Conservation (phyloP, 2,113 vertebrate species). For the Anser brachyrhynchus region DNA sequence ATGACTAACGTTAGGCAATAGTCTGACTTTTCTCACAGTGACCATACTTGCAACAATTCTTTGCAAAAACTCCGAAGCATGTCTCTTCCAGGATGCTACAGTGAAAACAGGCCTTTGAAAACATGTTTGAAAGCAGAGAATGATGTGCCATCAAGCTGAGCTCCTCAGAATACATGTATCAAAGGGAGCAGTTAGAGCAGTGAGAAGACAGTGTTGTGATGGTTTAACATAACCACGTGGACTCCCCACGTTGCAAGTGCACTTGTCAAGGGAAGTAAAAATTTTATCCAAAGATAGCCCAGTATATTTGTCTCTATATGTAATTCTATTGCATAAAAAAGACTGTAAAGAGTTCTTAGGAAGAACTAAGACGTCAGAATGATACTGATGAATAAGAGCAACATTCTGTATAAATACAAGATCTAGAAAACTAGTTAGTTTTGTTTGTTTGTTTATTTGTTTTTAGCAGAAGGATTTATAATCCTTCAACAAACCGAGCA, state of each 20-base stretch:
- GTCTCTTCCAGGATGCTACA: background rate
- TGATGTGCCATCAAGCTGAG: slow-evolving; percentile 22
- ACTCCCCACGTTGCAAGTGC: background rate
- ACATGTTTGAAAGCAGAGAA: background rate
- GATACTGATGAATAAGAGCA: background rate
- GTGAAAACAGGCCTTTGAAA: slow-evolving; percentile 3
- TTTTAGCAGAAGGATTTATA: background rate
- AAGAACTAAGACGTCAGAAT: background rate
- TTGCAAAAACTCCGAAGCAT: background rate
- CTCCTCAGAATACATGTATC: background rate
- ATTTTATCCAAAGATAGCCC: background rate
- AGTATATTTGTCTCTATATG: background rate
- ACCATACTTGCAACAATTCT: background rate
- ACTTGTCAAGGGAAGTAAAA: slow-evolving; percentile 5
- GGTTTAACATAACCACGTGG: background rate
- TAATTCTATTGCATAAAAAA: background rate
- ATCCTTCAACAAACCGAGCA: background rate
- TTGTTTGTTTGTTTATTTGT: too few species aligned
- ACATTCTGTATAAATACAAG: background rate
- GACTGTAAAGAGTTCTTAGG: background rate
- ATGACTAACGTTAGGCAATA: accelerated
- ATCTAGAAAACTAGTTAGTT: background rate
- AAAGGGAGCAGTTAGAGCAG: slow-evolving; percentile 29
- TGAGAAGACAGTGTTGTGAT: background rate
- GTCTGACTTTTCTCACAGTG: slow-evolving; percentile 14